Conservation (phyloP, 2,888 invertebrate species). For the Barypeithes pellucidus region DNA sequence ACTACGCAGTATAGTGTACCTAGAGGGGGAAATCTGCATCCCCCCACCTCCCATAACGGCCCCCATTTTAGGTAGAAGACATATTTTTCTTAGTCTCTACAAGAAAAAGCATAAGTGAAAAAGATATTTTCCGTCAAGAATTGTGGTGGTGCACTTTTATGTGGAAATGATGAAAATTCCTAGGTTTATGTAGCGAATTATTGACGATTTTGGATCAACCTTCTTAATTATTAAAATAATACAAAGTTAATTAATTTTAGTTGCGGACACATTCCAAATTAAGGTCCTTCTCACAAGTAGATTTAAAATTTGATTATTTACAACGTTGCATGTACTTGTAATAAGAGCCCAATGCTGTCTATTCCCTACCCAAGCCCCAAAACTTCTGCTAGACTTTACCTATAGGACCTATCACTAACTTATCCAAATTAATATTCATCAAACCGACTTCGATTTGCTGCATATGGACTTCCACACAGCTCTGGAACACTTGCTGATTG, state of each 20-base stretch:
- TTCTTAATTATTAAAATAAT: not conserved
- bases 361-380: slow-evolving; percentile 5
- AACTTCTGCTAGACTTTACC: slow-evolving; percentile 45
- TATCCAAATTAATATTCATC: slow-evolving; percentile 55
- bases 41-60: too few species aligned
- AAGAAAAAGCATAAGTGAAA: too few species aligned
- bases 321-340: slow-evolving; percentile 2
- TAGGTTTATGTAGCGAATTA: too few species aligned
- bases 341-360: not conserved
- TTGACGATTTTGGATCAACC: too few species aligned
- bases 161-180: too few species aligned
- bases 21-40: too few species aligned
- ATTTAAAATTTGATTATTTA: not conserved
- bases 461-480: slow-evolving; percentile 92
- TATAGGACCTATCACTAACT: slow-evolving; percentile 50
- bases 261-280: not conserved
- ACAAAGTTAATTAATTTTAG: not conserved
- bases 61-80: too few species aligned
- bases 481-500: slow-evolving; percentile 87
- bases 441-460: slow-evolving; percentile 89
- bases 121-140: too few species aligned
- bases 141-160: too few species aligned
- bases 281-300: not conserved
- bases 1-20: too few species aligned
- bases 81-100: too few species aligned